Percentiles rank a stretch among this genome's conserved stretches.
Conservation (phyloP, 1,140 invertebrate species). For the Brachionus asplanchnoidis region DNA sequence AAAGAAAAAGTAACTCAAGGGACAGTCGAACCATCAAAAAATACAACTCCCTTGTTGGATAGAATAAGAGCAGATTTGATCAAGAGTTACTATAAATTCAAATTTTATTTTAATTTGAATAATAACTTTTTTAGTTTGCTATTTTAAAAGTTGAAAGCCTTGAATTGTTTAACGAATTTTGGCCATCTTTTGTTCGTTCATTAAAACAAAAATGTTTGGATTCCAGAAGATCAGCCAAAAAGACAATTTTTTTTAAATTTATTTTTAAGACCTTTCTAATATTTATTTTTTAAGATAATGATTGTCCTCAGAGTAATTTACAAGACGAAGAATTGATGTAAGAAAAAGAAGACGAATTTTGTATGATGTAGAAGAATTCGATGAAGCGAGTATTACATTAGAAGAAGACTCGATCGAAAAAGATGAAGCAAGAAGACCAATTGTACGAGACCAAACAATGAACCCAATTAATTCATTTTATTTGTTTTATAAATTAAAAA, state of each 20-base stretch:
- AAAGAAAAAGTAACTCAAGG: too few species aligned
- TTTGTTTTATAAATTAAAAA: too few species aligned
- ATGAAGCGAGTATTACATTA: too few species aligned
- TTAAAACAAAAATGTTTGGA: conserved; percentile 16
- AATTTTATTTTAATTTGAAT: neutral
- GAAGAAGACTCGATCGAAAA: too few species aligned
- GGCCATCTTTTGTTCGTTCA: neutral
- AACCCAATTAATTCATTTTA: too few species aligned
- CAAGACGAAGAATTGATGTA: too few species aligned
- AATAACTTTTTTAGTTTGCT: neutral
- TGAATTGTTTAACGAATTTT: neutral
- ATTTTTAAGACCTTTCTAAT: neutral
- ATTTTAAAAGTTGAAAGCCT: neutral
- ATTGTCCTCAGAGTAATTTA: too few species aligned
- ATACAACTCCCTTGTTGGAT: neutral
- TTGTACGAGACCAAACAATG: too few species aligned
- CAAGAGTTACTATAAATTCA: neutral
- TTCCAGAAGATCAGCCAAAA: neutral
- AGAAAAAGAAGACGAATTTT: too few species aligned
- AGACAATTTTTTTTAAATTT: neutral
- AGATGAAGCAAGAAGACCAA: too few species aligned
- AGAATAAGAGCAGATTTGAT: neutral
- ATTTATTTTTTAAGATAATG: neutral
- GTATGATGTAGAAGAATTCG: too few species aligned
- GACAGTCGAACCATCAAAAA: neutral